phyloP scores from a whole-genome alignment of 2,888 invertebrate genomes.

The Cantharis flavilabris region DNA sequence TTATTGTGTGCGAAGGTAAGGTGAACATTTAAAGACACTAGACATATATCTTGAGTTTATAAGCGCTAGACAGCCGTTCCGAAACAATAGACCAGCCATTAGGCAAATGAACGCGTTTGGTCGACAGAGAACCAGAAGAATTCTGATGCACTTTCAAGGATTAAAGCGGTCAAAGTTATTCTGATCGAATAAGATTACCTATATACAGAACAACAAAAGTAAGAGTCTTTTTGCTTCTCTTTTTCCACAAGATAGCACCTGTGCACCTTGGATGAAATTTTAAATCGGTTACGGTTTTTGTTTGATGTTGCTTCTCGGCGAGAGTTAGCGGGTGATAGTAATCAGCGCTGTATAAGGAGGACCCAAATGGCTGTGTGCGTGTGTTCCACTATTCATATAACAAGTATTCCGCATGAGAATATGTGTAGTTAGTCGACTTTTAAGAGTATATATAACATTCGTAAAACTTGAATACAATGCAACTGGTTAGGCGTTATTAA shows the following conservation, averaged over 20 bases:
- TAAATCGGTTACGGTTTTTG: conserved; percentile 46
- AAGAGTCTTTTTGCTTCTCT: conserved; percentile 31
- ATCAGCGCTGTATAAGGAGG: conserved; percentile 40
- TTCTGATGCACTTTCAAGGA: conserved; percentile 16
- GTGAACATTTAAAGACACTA: conserved; percentile 42
- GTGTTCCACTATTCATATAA: conserved; percentile 40
- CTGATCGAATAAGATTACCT: conserved; percentile 41
- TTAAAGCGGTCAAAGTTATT: conserved; percentile 12
- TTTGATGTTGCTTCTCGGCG: conserved; percentile 38
- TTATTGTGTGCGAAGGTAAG: conserved; percentile 23
- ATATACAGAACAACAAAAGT: conserved; percentile 48
- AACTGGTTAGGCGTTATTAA: conserved; percentile 31
- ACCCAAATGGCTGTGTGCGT: conserved; percentile 35
- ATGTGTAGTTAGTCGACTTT: conserved; percentile 40
- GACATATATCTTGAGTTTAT: conserved; percentile 52
- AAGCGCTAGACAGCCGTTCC: conserved; percentile 52
- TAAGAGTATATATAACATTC: conserved; percentile 34
- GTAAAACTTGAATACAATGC: conserved; percentile 40
- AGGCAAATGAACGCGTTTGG: conserved; percentile 54
- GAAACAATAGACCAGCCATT: conserved; percentile 56
- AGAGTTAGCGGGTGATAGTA: conserved; percentile 39
- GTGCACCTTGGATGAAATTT: conserved; percentile 42
- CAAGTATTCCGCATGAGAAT: conserved; percentile 37
- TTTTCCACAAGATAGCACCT: conserved; percentile 37
- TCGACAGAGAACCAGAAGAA: conserved; percentile 36